Percentiles rank a stretch among this genome's conserved stretches.
Conservation (phyloP, 2,888 invertebrate species). For the Lucinisca nassula region DNA sequence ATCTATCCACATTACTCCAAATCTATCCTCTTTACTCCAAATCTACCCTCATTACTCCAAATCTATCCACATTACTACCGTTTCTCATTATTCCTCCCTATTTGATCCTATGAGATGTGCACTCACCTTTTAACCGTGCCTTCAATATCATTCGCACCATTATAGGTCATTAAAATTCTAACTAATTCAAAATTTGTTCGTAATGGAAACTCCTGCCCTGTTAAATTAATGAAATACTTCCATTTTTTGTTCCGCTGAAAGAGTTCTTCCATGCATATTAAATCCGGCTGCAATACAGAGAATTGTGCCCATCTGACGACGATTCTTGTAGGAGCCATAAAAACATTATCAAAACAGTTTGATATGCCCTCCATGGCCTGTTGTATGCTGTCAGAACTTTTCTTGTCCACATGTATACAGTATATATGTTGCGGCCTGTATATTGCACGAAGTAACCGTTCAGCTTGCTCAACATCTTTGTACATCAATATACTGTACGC, state of each 20-base stretch:
- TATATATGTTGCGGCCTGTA: conserved; percentile 86
- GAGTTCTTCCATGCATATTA: conserved; percentile 83
- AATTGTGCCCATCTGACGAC: conserved; percentile 81
- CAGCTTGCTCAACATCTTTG: conserved; percentile 80
- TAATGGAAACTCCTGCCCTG: conserved; percentile 84
- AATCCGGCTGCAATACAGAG: conserved; percentile 80
- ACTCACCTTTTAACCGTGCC: conserved; percentile 69
- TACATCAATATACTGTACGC: conserved; percentile 83
- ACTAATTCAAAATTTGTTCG: conserved; percentile 84
- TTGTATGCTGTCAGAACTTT: conserved; percentile 70
- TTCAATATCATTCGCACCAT: conserved; percentile 84
- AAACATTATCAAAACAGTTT: conserved; percentile 83
- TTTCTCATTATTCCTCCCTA: too few relatives aligned
- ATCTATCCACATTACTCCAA: too few relatives aligned
- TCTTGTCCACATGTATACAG: conserved; percentile 85
- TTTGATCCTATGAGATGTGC: too few relatives aligned
- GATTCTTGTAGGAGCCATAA: conserved; percentile 72
- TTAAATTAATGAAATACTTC: conserved; percentile 85
- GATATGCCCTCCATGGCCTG: conserved; percentile 71
- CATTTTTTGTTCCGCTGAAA: conserved; percentile 70
- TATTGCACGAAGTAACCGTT: conserved; percentile 81
- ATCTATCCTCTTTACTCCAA: too few relatives aligned
- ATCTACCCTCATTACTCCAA: too few relatives aligned
- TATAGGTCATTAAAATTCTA: conserved; percentile 79
- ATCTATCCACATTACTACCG: too few relatives aligned